Conservation (phyloP, 2,888 invertebrate genomes). For the Acleris sparsana region DNA sequence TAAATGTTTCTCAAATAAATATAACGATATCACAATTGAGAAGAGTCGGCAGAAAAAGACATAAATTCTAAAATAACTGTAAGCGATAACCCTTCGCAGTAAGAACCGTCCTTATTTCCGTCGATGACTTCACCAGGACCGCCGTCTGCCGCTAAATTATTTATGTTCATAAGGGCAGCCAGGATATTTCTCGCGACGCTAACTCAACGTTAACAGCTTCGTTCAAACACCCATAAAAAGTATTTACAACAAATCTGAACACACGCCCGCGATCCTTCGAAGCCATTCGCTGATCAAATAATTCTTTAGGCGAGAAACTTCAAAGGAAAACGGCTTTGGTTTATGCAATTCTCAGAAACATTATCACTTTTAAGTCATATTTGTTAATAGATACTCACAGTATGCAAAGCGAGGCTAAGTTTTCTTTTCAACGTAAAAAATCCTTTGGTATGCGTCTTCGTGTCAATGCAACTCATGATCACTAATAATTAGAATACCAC, state of each 20-base stretch:
- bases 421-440: conserved; percentile 37
- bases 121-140: conserved; percentile 70
- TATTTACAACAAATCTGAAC: conserved; percentile 23
- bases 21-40: not conserved
- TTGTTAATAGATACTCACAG: conserved; percentile 28
- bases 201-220: conserved; percentile 42
- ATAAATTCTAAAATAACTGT: not conserved
- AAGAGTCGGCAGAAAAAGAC: not conserved
- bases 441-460: conserved; percentile 33
- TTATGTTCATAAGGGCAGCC: conserved; percentile 54
- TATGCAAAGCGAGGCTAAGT: conserved; percentile 33
- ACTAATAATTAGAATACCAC: conserved; percentile 23
- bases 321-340: conserved; percentile 21
- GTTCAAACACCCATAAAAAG: conserved; percentile 26
- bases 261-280: conserved; percentile 24
- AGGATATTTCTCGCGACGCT: conserved; percentile 45
- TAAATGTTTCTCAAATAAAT: no score
- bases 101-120: conserved; percentile 51
- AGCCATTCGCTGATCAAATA: conserved; percentile 30
- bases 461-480: conserved; percentile 36
- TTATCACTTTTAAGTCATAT: conserved; percentile 14
- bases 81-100: conserved; percentile 27
- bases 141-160: conserved; percentile 54
- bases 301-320: conserved; percentile 18
- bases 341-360: conserved; percentile 24